Percentiles rank a stretch among this genome's conserved stretches.
Evolutionary conservation across 2,113 vertebrate genomes (phyloP).

Genomic region (Orycteropus afer): DNA sequence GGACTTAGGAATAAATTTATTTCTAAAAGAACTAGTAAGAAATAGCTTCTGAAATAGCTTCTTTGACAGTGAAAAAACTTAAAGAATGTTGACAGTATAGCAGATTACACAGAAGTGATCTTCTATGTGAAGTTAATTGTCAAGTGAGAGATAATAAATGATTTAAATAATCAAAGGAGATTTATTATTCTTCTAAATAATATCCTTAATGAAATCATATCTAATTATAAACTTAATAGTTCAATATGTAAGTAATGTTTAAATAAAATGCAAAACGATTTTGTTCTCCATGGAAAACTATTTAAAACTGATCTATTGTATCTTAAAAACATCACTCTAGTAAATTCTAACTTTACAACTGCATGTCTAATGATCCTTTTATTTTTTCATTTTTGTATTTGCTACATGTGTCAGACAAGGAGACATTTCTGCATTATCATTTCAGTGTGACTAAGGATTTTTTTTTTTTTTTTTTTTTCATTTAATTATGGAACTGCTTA

Average conservation of each 20-base stretch:
- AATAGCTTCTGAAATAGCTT: no score
- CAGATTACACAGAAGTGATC: no score
- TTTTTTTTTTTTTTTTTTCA: constrained; percentile 70
- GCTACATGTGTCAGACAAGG: constrained; percentile 79
- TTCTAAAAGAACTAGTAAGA: not conserved
- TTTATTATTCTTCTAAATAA: constrained; percentile 8
- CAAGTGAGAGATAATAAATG: constrained; percentile 48
- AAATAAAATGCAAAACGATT: constrained; percentile 64
- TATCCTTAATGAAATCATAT: constrained; percentile 56
- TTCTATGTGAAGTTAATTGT: no score
- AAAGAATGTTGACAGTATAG: not conserved
- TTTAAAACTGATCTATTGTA: constrained; percentile 58
- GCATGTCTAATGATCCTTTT: constrained; percentile 71
- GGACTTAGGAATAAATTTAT: not conserved
- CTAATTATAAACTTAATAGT: not conserved
- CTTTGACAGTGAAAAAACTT: not conserved
- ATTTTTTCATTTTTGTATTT: constrained; percentile 68
- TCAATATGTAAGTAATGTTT: not conserved
- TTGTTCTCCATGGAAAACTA: constrained; percentile 66
- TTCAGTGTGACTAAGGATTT: constrained; percentile 82
- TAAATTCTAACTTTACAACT: constrained; percentile 73
- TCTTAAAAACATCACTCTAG: constrained; percentile 57
- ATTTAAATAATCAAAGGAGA: constrained; percentile 5
- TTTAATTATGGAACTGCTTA: constrained; percentile 86
- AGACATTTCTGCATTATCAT: constrained; percentile 87